phyloP scores from a whole-genome alignment of 35 echinoderm and acorn worm species.

The Anneissia japonica region DNA sequence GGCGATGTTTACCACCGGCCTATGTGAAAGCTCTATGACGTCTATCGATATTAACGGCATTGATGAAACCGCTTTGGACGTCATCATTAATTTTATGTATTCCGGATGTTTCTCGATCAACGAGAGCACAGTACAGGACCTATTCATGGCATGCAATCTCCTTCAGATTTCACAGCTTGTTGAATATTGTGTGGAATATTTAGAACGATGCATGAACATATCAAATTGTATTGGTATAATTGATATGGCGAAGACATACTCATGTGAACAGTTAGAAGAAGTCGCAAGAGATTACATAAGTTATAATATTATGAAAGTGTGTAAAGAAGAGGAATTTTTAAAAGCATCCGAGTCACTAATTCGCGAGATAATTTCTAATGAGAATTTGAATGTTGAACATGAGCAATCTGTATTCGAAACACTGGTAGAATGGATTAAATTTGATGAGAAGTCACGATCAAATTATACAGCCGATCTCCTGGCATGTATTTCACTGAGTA shows the following conservation, averaged over 20 bases:
- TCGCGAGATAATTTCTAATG: constrained; percentile 20
- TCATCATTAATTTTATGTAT: constrained; percentile 59
- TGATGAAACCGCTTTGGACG: constrained; percentile 23
- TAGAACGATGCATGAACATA: constrained; percentile 44
- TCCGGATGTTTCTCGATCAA: constrained; percentile 37
- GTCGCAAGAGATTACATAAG: constrained; percentile 60
- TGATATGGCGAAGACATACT: constrained; percentile 36
- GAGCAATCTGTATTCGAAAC: constrained; percentile 38
- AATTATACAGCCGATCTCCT: no score
- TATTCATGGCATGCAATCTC: constrained; percentile 51
- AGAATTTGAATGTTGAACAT: constrained; percentile 24
- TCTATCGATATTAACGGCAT: constrained; percentile 33
- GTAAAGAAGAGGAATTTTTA: constrained; percentile 31
- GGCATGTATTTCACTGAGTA: not conserved
- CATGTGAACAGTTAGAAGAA: constrained; percentile 40
- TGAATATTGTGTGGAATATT: constrained; percentile 60
- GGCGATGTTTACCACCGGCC: constrained; percentile 64
- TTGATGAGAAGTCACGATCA: constrained; percentile 10
- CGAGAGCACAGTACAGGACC: constrained; percentile 43
- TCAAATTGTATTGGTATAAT: constrained; percentile 61
- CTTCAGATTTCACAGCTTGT: constrained; percentile 45
- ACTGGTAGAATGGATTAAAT: constrained; percentile 26
- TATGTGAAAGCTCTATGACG: constrained; percentile 15
- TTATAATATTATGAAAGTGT: constrained; percentile 17
- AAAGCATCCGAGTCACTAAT: constrained; percentile 20